These are phyloP conservation scores for Drosophila quadrilineata DNA, from an alignment of 1,140 invertebrate species.

Conservation along the genomic window DNA sequence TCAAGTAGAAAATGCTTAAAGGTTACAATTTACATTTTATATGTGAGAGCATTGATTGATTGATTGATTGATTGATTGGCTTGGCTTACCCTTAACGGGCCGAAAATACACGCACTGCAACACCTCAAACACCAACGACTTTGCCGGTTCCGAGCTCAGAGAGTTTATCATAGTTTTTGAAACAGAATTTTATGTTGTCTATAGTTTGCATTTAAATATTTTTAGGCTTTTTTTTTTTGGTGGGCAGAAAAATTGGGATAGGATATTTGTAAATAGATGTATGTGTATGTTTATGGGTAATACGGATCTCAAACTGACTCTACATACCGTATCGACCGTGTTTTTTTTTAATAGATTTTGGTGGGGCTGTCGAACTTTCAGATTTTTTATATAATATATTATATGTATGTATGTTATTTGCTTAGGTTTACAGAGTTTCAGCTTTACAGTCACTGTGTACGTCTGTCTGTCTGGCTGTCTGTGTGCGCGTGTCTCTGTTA, in stretches of 20 bases:
- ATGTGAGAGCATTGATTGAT: conserved; percentile 32
- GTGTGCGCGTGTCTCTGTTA: conserved; percentile 32
- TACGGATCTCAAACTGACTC: too few relatives aligned
- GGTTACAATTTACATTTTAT: conserved; percentile 43
- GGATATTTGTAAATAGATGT: conserved; percentile 16
- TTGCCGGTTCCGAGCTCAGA: conserved; percentile 42
- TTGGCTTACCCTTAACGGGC: conserved; percentile 67
- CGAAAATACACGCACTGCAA: conserved; percentile 37
- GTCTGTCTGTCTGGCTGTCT: too few relatives aligned
- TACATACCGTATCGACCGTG: conserved; percentile 38
- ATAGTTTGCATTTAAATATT: too few relatives aligned
- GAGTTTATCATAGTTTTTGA: conserved; percentile 30
- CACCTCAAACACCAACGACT: conserved; percentile 32
- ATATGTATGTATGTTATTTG: conserved; percentile 24
- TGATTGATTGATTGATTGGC: conserved; percentile 42
- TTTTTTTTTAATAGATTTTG: too few relatives aligned
- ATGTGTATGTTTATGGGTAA: conserved; percentile 24
- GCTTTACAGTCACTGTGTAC: conserved; percentile 40
- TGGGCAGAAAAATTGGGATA: conserved; percentile 8
- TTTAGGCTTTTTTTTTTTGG: conserved; percentile 6
- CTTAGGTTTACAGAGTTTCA: conserved; percentile 32
- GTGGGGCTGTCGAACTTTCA: conserved; percentile 31
- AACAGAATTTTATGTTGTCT: too few relatives aligned
- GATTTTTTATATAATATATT: too few relatives aligned
- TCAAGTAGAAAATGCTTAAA: conserved; percentile 59